phyloP scores from a whole-genome alignment of 2,888 invertebrate species.

The Exocentrus adspersus region DNA sequence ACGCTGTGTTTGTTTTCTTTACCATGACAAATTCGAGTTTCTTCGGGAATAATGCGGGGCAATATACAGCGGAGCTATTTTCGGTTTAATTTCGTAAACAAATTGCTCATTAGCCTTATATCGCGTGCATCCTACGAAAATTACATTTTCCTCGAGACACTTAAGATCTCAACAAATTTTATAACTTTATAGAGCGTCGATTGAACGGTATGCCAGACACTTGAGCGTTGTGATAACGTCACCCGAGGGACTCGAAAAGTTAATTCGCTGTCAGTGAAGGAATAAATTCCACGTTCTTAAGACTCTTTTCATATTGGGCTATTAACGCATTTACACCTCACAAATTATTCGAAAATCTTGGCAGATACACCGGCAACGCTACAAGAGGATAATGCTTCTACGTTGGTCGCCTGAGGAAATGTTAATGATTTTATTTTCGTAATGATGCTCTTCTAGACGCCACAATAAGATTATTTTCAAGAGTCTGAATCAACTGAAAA shows the following conservation, averaged over 20 bases:
- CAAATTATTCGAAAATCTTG: constrained; percentile 35
- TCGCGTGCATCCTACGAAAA: constrained; percentile 44
- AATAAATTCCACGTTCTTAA: constrained; percentile 30
- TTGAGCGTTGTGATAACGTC: constrained; percentile 41
- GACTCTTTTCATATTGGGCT: constrained; percentile 20
- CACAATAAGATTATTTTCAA: neutral
- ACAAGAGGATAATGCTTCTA: neutral
- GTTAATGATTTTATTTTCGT: neutral
- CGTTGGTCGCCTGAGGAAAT: neutral
- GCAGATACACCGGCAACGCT: neutral
- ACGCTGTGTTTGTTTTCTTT: constrained; percentile 43
- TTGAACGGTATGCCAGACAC: constrained; percentile 39
- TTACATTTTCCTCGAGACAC: constrained; percentile 42
- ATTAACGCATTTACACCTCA: constrained; percentile 42
- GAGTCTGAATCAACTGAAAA: too few relatives aligned
- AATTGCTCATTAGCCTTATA: constrained; percentile 50
- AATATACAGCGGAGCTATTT: constrained; percentile 44
- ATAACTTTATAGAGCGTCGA: constrained; percentile 45
- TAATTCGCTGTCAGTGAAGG: constrained; percentile 4
- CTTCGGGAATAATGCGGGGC: constrained; percentile 35
- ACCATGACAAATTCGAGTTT: constrained; percentile 47
- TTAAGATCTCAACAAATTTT: constrained; percentile 34
- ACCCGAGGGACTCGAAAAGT: constrained; percentile 40
- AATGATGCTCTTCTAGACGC: neutral
- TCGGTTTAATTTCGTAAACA: constrained; percentile 48